These are phyloP conservation scores for Actenoides lindsayi DNA, from an alignment of 2,113 vertebrate species.

Conservation along the genomic window DNA sequence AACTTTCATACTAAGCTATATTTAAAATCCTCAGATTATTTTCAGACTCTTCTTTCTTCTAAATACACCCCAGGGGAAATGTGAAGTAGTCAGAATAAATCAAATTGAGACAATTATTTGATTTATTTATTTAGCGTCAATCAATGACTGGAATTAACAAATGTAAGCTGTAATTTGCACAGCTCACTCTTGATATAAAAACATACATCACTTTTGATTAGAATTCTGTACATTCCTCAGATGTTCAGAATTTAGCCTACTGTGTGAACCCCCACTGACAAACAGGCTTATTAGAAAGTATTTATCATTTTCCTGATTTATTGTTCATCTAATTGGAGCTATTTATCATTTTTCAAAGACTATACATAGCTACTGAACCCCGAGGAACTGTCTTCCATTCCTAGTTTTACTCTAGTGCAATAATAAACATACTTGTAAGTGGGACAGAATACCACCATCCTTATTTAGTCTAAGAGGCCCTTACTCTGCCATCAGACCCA, in stretches of 20 bases:
- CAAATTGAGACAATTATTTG: background rate
- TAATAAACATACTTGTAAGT: background rate
- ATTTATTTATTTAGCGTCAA: background rate
- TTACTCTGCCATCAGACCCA: background rate
- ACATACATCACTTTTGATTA: background rate
- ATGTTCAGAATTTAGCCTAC: background rate
- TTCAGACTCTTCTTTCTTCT: background rate
- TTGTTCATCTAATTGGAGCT: background rate
- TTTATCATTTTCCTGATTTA: background rate
- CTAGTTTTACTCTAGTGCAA: background rate
- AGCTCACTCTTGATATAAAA: background rate
- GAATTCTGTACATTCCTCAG: background rate
- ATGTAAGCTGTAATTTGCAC: background rate
- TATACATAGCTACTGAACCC: background rate
- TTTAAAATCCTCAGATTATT: conserved; percentile 5
- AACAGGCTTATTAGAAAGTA: background rate
- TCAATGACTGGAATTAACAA: background rate
- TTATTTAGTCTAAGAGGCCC: background rate
- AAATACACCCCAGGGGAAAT: background rate
- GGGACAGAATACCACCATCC: background rate
- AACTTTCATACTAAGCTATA: background rate
- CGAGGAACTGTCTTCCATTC: background rate
- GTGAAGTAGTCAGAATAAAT: conserved; percentile 3
- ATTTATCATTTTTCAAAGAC: background rate
- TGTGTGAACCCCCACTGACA: background rate